phyloP scores from a whole-genome alignment of 2,113 vertebrate species.

The Isichthys henryi region DNA sequence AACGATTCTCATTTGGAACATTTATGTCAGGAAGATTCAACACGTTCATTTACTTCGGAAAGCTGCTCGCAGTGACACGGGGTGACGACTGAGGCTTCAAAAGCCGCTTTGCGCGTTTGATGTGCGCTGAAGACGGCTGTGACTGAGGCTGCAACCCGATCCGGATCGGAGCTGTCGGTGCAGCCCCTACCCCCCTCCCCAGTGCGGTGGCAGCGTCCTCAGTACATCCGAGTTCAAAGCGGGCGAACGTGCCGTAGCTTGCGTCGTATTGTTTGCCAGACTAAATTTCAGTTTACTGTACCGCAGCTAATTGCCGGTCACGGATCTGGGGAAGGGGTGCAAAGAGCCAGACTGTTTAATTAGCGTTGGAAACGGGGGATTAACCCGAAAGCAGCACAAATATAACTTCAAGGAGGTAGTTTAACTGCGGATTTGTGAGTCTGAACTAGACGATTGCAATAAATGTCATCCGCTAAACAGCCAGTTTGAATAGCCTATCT shows the following conservation, averaged over 20 bases:
- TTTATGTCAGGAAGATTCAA: neutral
- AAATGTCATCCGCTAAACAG: neutral
- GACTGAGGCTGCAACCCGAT: slow-evolving; percentile 14
- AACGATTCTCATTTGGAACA: neutral
- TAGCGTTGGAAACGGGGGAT: slow-evolving; percentile 22
- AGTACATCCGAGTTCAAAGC: slow-evolving; percentile 1
- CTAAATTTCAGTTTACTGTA: slow-evolving; percentile 21
- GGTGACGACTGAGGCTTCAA: slow-evolving; percentile 19
- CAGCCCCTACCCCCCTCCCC: neutral
- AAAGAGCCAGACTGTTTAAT: slow-evolving; percentile 26
- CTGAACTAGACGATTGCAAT: neutral
- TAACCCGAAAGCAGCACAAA: slow-evolving; percentile 21
- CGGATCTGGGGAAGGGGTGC: slow-evolving; percentile 11
- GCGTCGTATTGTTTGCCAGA: slow-evolving; percentile 4
- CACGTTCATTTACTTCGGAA: neutral
- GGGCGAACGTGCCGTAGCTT: slow-evolving; percentile 1
- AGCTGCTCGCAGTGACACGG: neutral
- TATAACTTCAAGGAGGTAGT: slow-evolving; percentile 17
- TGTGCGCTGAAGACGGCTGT: neutral
- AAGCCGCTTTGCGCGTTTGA: slow-evolving; percentile 19
- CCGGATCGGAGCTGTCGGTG: neutral
- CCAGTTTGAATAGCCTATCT: neutral
- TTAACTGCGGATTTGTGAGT: slow-evolving; percentile 2
- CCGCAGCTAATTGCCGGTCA: slow-evolving; percentile 13
- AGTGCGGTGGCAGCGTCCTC: neutral